Evolutionary conservation across 2,888 invertebrate genomes (phyloP), one percentile per base, ranked within the genome.

Genomic region (Megamerina dolium): DNA sequence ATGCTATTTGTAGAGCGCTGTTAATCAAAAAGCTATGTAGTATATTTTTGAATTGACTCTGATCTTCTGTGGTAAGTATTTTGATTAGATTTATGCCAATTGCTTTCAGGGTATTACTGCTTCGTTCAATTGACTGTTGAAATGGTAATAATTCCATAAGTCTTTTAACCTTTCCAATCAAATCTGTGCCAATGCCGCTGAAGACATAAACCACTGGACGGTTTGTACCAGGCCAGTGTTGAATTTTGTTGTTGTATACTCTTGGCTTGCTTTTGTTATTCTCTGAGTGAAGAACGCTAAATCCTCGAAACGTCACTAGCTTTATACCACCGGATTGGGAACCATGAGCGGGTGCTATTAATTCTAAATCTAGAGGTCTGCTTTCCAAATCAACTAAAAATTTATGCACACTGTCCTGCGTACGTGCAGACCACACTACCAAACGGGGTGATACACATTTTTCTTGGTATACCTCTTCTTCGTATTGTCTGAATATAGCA

Each of bases 161-260:
- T 30, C 82, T 76, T 10, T 76, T 73, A 4, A 85, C 91, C 87
- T 92, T 90, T 50, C 84, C 83, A 12, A 81, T 73, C 90, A 90
- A 92, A 60, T 91, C 0, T 0, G 87, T 84, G 2, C 90, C 89
- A 87, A 93, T 87, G 26, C 92, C n/a, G n/a, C n/a, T n/a, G n/a
- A n/a, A n/a, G n/a, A n/a, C n/a, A n/a, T n/a, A n/a, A n/a, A n/a
- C n/a, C n/a, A n/a, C n/a, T n/a, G n/a, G n/a, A n/a, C n/a, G n/a
- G n/a, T n/a, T n/a, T n/a, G n/a, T n/a, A n/a, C n/a, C n/a, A n/a
- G n/a, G n/a, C n/a, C n/a, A n/a, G n/a, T n/a, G n/a, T n/a, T n/a
- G n/a, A n/a, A n/a, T 67, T 30, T 79, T 77, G 27, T 75, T 75
- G 0, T 71, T 59, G 2, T 76, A 49, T 0, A 73, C 64, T n/a